Conservation (phyloP, 64 coral and sea anemone genomes). For the Acropora tenuis region DNA sequence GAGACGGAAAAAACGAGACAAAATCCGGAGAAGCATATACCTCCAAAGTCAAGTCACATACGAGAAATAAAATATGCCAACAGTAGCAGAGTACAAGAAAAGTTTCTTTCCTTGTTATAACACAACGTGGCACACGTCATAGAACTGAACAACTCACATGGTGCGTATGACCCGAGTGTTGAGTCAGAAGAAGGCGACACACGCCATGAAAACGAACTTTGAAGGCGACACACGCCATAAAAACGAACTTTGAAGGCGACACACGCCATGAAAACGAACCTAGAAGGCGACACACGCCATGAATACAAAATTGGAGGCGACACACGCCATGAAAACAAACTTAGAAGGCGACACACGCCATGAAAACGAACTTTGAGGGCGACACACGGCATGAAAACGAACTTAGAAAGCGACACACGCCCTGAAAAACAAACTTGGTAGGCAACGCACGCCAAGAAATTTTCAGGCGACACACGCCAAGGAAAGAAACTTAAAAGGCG, state of each 20-base stretch:
- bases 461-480: background rate
- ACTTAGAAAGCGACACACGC: background rate
- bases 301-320: background rate
- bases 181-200: background rate
- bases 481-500: background rate
- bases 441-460: background rate
- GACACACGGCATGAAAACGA: too few species aligned
- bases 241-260: background rate
- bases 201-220: background rate
- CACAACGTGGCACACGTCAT: too few species aligned
- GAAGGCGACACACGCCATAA: background rate
- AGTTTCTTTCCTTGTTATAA: too few species aligned
- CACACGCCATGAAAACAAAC: background rate
- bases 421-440: background rate
- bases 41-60: too few species aligned
- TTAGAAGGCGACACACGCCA: background rate
- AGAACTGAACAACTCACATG: background rate
- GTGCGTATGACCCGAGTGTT: too few species aligned
- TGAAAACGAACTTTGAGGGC: background rate
- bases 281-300: background rate
- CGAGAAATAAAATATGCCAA: too few species aligned
- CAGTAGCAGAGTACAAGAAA: too few species aligned
- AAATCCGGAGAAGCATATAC: too few species aligned
- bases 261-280: too few species aligned
- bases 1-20: too few species aligned